Conservation (phyloP, 2,113 vertebrate species). For the Xiphophorus maculatus region DNA sequence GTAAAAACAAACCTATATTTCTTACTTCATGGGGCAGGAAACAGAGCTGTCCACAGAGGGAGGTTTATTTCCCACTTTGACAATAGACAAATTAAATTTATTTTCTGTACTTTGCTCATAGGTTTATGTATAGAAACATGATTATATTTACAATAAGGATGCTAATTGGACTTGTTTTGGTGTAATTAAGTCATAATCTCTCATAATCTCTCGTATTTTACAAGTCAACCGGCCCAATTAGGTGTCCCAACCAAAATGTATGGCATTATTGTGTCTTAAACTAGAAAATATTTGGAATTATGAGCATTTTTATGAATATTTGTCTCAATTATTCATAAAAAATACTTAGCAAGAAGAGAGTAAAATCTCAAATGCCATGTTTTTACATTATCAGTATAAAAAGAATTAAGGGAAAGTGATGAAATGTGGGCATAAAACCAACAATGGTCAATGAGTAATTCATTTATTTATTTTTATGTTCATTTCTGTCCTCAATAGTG, state of each 20-base stretch:
- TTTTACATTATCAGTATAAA: background rate
- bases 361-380: background rate
- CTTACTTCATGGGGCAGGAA: background rate
- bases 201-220: background rate
- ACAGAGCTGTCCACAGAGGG: background rate
- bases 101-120: background rate
- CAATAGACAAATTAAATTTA: background rate
- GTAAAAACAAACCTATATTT: no score
- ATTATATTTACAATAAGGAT: background rate
- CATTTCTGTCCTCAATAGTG: background rate
- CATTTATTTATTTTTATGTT: background rate
- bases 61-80: background rate
- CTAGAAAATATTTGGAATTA: background rate
- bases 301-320: background rate
- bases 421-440: background rate
- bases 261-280: background rate
- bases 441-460: background rate
- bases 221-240: background rate
- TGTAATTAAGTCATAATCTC: background rate
- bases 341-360: background rate
- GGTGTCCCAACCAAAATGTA: background rate
- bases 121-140: background rate
- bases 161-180: background rate
- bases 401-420: background rate
- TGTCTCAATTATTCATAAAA: background rate